Evolutionary conservation across 2,113 vertebrate species (phyloP).

Genomic region (Gallinago media): DNA sequence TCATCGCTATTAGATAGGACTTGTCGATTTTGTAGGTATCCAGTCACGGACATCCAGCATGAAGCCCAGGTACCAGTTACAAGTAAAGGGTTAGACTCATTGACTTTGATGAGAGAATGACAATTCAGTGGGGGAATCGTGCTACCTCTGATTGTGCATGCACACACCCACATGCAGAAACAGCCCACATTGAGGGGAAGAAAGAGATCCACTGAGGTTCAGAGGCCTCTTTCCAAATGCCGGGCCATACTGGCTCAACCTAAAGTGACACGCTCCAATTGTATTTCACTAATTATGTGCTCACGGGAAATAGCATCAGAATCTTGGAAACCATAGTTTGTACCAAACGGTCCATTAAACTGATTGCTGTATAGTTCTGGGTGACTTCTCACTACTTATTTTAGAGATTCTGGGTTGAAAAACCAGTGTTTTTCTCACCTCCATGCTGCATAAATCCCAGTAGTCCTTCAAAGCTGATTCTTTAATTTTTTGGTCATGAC

Average conservation of each 20-base stretch:
- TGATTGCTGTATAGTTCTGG: neutral
- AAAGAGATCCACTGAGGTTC: neutral
- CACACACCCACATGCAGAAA: neutral
- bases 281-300: neutral
- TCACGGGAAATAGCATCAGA: neutral
- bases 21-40: neutral
- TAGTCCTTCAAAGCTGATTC: neutral
- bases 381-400: neutral
- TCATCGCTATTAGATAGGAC: neutral
- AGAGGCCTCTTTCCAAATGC: neutral
- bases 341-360: neutral
- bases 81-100: neutral
- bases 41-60: neutral
- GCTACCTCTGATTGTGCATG: neutral
- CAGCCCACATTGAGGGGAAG: accelerated
- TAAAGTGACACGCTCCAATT: neutral
- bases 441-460: neutral
- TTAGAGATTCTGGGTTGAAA: neutral
- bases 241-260: neutral
- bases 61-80: neutral
- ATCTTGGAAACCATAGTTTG: neutral
- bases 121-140: neutral
- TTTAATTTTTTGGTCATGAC: conserved; percentile 2
- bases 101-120: neutral
- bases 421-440: conserved; percentile 9